Evolutionary conservation across 2,113 vertebrate species (phyloP).

Genomic region (Camelus bactrianus): DNA sequence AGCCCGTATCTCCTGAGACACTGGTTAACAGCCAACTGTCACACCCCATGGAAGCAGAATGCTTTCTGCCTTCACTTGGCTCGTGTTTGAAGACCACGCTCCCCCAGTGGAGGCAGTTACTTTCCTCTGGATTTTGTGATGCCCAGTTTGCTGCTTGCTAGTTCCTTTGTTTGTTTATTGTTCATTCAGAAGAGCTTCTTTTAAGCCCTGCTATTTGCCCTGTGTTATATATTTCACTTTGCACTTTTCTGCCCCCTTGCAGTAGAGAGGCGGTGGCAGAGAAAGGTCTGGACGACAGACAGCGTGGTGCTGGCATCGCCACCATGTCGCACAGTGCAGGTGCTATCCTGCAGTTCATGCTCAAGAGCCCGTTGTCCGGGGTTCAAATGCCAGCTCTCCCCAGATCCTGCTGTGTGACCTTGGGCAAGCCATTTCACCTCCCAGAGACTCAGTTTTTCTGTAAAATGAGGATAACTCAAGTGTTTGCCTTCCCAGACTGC

Average conservation of each 20-base stretch:
- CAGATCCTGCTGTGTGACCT: background rate
- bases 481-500: background rate
- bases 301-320: accelerated
- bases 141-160: background rate
- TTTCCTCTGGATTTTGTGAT: background rate
- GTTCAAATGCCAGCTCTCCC: background rate
- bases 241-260: background rate
- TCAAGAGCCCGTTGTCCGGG: background rate
- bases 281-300: background rate
- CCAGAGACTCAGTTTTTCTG: background rate
- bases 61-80: background rate
- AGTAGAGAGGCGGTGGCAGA: accelerated
- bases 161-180: background rate
- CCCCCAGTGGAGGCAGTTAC: background rate
- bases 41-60: accelerated
- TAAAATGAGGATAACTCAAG: background rate
- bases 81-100: background rate
- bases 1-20: background rate
- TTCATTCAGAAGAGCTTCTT: background rate
- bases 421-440: background rate
- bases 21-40: background rate
- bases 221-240: background rate
- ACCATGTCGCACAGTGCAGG: accelerated
- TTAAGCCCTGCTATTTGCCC: background rate
- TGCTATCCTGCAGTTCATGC: background rate